phyloP scores from a whole-genome alignment of 1,140 invertebrate genomes.

The Papilio polyxenes region DNA sequence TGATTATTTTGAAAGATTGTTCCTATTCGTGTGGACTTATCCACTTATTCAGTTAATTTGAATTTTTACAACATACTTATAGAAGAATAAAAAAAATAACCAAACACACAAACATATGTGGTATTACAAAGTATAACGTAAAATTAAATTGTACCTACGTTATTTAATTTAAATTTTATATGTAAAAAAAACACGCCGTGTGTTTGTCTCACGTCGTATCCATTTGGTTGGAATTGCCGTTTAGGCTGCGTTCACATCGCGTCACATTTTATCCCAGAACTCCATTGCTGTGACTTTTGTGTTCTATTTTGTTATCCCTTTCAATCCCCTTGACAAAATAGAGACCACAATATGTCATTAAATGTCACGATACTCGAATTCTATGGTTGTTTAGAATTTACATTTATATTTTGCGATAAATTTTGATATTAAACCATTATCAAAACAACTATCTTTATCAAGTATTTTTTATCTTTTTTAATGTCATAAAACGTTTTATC shows the following conservation, averaged over 20 bases:
- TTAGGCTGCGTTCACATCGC: constrained; percentile 55
- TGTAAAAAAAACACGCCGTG: constrained; percentile 43
- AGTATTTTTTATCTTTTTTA: neutral
- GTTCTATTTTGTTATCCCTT: neutral
- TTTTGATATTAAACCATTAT: neutral
- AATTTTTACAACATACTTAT: too few species aligned
- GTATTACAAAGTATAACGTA: too few species aligned
- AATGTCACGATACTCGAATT: too few species aligned
- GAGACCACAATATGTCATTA: neutral
- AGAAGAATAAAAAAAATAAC: too few species aligned
- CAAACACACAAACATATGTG: too few species aligned
- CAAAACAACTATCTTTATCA: neutral
- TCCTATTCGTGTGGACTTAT: too few species aligned
- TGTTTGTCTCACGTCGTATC: constrained; percentile 60
- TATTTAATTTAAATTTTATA: constrained; percentile 34
- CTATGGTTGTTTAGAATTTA: neutral
- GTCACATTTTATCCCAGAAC: neutral
- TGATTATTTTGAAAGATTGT: too few species aligned
- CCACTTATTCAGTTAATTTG: too few species aligned
- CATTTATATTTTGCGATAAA: neutral
- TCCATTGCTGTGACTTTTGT: neutral
- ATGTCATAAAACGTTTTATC: constrained; percentile 4
- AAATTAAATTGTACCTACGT: constrained; percentile 16
- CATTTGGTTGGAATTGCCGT: constrained; percentile 73
- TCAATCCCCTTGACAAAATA: neutral